Base-by-base conservation (phyloP, 1,140 invertebrate genomes). In the Mactra quadrangularis region DNA sequence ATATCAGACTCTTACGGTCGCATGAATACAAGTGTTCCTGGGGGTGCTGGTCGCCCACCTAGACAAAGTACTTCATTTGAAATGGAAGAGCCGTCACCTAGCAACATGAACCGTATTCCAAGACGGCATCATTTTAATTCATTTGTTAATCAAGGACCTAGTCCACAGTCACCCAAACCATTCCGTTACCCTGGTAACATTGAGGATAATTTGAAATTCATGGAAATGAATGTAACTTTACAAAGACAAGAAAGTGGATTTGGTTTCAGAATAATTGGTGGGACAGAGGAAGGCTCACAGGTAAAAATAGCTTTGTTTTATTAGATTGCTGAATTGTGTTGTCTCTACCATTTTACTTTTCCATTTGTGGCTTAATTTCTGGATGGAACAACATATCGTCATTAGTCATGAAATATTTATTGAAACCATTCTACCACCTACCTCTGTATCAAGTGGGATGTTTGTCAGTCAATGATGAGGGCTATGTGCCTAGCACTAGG, bases 211-310 rank as follows among this genome's bases (percentile, higher is more conserved):
- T 60, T 55, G 0, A 96, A 96, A 83, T 96, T 95, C 92, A 93
- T 96, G 70, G 95, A 97, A 88, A 96, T 96, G 78, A 95, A 96
- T 64, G 96, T 98, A 0, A 96, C 96, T 22, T 92, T 98, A 15
- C 95, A 96, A 45, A 94, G 96, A 66, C 96, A 97, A 90, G 96
- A 97, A 66, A 95, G 95, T 90, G 97, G 97, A 19, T 99, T 99
- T 94, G 99, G 99, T 9, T 99, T 99, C 94, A 94, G 98, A 86
- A 98, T 99, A 91, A 97, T 99, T 38, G 99, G 99, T n/a, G 99
- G 99, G 38, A 98, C 97, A 0, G 98, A 99, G 94, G 98, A 99
- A 94, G 97, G 97, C 83, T 98, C 97, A 84, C 97, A 99, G 94
- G 97, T 97, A 94, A 90, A 84, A n/a, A n/a, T n/a, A n/a, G n/a